A percentile compares a stretch with the other conserved stretches of the same genome.
These are phyloP conservation scores for Ashinkailepas kermadecensis DNA, from an alignment of 2,888 invertebrate species.

Conservation along the genomic window DNA sequence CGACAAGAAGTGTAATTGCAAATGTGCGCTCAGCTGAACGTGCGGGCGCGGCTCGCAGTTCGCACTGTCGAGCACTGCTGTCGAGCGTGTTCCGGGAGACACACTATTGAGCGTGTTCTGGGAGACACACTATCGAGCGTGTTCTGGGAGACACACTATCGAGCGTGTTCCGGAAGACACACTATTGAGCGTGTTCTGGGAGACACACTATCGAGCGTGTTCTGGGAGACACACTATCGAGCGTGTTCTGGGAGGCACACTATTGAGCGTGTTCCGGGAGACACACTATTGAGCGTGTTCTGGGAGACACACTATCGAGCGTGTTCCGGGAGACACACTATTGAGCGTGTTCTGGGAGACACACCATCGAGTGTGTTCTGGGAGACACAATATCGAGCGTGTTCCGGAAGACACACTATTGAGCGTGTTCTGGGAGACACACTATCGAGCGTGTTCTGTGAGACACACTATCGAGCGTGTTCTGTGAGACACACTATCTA, in stretches of 20 bases:
- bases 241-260: background rate
- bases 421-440: background rate
- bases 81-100: background rate
- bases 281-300: background rate
- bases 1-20: no score
- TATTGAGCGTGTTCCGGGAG: slow-evolving; percentile 1
- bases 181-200: background rate
- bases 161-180: background rate
- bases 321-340: background rate
- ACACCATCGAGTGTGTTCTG: background rate
- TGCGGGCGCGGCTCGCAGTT: no score
- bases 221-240: background rate
- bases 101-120: background rate
- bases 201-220: background rate
- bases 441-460: slow-evolving; percentile 2
- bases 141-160: background rate
- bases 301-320: background rate
- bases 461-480: background rate
- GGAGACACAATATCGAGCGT: background rate
- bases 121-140: background rate
- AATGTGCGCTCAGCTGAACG: no score
- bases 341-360: background rate
- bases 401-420: background rate
- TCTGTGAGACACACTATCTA: background rate
- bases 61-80: no score